A percentile compares a stretch with the other conserved stretches of the same genome.
Evolutionary conservation across 2,113 vertebrate genomes (phyloP).

Genomic region (Panthera leo): DNA sequence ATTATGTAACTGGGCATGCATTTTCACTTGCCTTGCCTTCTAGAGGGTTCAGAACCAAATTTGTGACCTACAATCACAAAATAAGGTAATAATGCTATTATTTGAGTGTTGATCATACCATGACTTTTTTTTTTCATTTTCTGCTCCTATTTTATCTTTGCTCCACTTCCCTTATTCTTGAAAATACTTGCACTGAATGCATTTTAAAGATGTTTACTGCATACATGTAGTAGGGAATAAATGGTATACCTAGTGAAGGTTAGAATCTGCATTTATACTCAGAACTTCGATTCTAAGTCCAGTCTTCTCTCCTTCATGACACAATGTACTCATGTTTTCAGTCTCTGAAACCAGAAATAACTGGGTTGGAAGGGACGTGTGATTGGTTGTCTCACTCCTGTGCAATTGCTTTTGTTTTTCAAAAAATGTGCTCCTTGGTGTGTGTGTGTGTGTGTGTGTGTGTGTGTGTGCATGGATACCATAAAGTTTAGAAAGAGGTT

Average conservation of each 20-base stretch:
- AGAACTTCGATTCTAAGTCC: not conserved
- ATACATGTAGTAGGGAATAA: not conserved
- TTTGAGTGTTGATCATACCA: not conserved
- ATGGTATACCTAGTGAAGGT: not conserved
- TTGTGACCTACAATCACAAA: not conserved
- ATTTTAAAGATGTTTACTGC: not conserved
- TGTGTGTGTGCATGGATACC: not conserved
- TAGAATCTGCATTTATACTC: not conserved
- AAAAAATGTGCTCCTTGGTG: not conserved
- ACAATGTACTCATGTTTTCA: not conserved
- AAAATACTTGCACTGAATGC: not conserved
- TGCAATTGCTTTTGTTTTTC: constrained; percentile 37
- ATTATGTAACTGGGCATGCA: not conserved
- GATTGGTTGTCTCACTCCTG: constrained; percentile 45
- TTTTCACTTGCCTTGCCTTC: constrained; percentile 3
- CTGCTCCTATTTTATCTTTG: not conserved
- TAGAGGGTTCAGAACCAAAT: not conserved
- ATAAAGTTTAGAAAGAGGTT: not conserved
- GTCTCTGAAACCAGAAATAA: constrained; percentile 51
- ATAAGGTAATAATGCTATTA: not conserved
- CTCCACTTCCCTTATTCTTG: not conserved
- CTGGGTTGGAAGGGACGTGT: not conserved
- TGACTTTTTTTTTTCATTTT: constrained; percentile 43
- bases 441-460: not conserved
- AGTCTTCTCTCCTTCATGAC: not conserved